Percentiles rank a stretch among this genome's conserved stretches.
phyloP scores from a whole-genome alignment of 2,888 invertebrate species.

The Baronia brevicornis region DNA sequence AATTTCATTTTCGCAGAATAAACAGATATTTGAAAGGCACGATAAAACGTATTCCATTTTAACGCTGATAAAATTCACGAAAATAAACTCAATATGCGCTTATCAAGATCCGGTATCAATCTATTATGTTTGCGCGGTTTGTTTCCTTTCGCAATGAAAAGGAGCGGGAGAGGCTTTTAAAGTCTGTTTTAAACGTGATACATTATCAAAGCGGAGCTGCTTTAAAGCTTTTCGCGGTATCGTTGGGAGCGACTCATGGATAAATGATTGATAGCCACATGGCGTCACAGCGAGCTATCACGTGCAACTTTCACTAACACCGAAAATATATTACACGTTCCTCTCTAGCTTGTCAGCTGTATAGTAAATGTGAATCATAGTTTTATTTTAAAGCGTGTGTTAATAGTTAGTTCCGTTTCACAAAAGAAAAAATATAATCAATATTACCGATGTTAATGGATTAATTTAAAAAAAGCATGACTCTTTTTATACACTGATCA shows the following conservation, averaged over 20 bases:
- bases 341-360: conserved; percentile 2
- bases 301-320: conserved; percentile 56
- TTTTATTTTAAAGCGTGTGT: conserved; percentile 6
- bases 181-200: conserved; percentile 65
- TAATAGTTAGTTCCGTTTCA: conserved; percentile 7
- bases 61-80: conserved; percentile 32
- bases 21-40: conserved; percentile 18
- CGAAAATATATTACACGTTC: conserved; percentile 46
- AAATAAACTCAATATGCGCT: conserved; percentile 49
- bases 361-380: conserved; percentile 10
- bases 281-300: conserved; percentile 48
- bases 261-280: conserved; percentile 65
- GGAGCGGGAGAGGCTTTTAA: conserved; percentile 48
- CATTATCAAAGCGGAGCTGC: conserved; percentile 62
- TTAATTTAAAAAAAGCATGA: too few relatives aligned
- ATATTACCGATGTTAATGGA: too few relatives aligned
- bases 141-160: conserved; percentile 45
- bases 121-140: conserved; percentile 60
- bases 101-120: conserved; percentile 60
- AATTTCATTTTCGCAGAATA: conserved; percentile 17
- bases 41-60: conserved; percentile 25
- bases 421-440: too few relatives aligned
- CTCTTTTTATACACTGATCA: too few relatives aligned
- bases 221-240: conserved; percentile 67
- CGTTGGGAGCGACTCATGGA: conserved; percentile 51